These are phyloP conservation scores for Turritopsis rubra DNA, from an alignment of 30 jellyfish, hydroid and myxozoan species.

Conservation along the genomic window DNA sequence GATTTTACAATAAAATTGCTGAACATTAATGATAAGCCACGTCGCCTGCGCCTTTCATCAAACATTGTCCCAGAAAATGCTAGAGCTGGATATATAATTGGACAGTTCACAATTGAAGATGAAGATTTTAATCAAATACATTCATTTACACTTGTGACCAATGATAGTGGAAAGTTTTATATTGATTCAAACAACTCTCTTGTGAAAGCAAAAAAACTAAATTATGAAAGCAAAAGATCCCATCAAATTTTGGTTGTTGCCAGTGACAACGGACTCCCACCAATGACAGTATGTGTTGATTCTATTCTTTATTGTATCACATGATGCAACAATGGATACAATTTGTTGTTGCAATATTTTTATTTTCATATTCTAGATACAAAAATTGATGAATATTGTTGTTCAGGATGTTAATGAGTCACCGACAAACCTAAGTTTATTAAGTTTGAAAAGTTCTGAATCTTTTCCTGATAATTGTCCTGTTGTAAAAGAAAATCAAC, in stretches of 20 bases:
- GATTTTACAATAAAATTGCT: slow-evolving; percentile 23
- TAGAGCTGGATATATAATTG: slow-evolving; percentile 52
- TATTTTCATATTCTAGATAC: slow-evolving; percentile 26
- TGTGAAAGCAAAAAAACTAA: slow-evolving; percentile 39
- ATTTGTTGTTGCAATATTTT: not conserved
- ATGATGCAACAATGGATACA: not conserved
- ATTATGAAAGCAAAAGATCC: slow-evolving; percentile 47
- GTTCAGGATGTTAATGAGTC: slow-evolving; percentile 74
- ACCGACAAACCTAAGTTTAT: slow-evolving; percentile 51
- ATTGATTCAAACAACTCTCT: slow-evolving; percentile 30
- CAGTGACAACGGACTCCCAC: slow-evolving; percentile 69
- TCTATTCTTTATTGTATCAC: not conserved
- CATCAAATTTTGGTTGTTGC: slow-evolving; percentile 55
- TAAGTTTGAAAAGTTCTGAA: slow-evolving; percentile 31
- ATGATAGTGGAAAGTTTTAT: slow-evolving; percentile 50
- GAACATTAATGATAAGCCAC: slow-evolving; percentile 72
- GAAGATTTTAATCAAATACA: slow-evolving; percentile 61
- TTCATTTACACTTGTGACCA: slow-evolving; percentile 38
- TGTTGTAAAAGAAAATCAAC: slow-evolving; percentile 43
- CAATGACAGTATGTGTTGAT: slow-evolving; percentile 35
- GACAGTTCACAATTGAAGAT: slow-evolving; percentile 54
- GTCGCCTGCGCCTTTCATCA: slow-evolving; percentile 47
- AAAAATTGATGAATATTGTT: slow-evolving; percentile 34
- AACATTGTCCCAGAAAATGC: slow-evolving; percentile 53
- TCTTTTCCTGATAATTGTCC: slow-evolving; percentile 49